Evolutionary conservation across 2,113 vertebrate species (phyloP).

Genomic region (Oophaga pumilio): DNA sequence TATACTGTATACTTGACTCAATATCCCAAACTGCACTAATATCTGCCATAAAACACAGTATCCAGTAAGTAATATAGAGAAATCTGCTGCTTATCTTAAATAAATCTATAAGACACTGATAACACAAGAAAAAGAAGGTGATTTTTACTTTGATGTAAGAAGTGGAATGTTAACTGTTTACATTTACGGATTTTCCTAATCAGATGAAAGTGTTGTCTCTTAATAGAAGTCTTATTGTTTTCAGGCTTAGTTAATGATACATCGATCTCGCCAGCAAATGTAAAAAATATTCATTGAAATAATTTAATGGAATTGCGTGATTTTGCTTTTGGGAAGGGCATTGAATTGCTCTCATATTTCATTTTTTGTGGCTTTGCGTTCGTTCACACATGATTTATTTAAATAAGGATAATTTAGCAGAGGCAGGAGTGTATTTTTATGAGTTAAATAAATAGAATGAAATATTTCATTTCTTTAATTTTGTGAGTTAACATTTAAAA

Average conservation of each 20-base stretch:
- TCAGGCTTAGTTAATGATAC: constrained; percentile 50
- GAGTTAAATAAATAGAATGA: not conserved
- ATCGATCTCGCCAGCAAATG: constrained; percentile 35
- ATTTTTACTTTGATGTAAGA: constrained; percentile 43
- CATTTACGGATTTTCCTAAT: constrained; percentile 47
- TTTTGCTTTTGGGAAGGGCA: constrained; percentile 47
- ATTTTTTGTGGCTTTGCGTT: constrained; percentile 33
- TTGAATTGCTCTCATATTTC: constrained; percentile 43
- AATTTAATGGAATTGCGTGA: constrained; percentile 37
- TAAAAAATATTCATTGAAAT: constrained; percentile 51
- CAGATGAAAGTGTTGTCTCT: constrained; percentile 54
- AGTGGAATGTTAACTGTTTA: constrained; percentile 55
- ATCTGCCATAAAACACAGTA: constrained; percentile 6
- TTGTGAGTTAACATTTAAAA: not conserved
- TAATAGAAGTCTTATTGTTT: constrained; percentile 53
- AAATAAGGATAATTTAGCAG: constrained; percentile 13
- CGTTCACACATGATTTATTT: constrained; percentile 43
- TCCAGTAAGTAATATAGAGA: not conserved
- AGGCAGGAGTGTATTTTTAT: not conserved
- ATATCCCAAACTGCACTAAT: not conserved
- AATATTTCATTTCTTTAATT: not conserved
- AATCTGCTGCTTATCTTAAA: constrained; percentile 44
- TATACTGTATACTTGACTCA: constrained; percentile 11
- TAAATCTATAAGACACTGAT: constrained; percentile 27
- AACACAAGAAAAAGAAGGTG: constrained; percentile 36